Evolutionary conservation across 2,797 vertebrate species (phyloP), one percentile per base, ranked within the genome.

Genomic region (Dermochelys coriacea): DNA sequence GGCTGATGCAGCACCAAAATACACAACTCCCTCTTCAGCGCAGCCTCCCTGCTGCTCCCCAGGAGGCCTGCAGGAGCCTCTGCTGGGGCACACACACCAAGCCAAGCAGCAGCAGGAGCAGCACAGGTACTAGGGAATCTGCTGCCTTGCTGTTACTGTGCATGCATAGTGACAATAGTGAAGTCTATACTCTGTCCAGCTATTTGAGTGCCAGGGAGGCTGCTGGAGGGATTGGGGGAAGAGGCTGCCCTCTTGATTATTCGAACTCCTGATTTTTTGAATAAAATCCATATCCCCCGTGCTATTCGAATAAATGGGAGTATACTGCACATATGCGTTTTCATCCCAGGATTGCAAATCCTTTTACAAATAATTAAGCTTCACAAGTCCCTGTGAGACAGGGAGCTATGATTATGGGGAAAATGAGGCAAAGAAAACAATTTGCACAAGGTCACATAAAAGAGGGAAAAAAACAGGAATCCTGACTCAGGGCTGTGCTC

Each of bases 381-480:
- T 18, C 1, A 0, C 9, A n/a, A 80, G 2, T 1, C 45, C 5
- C 31, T 45, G 8, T 75, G 23, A 87, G 41, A 11, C 78, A 12
- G 16, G 10, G 75, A 93, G 77, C 41, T 77, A 5, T 82, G 71
- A 80, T 50, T 8, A 31, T 7, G 37, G 12, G 79, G 82, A 87
- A 92, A 83, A 3, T 0, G 11, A 86, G 54, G 74, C 0, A 19
- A 23, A n/a, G 34, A 82, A 57, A 8, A 27, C 25, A 59, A 31
- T 45, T 75, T 27, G 74, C 74, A 18, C 27, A 47, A 79, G 19
- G 77, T 54, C 27, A 47, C 25, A 23, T 21, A 75, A 75, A 75
- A 47, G 6, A 50, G 31, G 47, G 12, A 15, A 57, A 29, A 41
- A 77, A 51, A 12, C 52, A 47, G 74, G 27, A 45, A 47, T 59